phyloP scores from a whole-genome alignment of 2,113 vertebrate species.

The Megalops atlanticus region DNA sequence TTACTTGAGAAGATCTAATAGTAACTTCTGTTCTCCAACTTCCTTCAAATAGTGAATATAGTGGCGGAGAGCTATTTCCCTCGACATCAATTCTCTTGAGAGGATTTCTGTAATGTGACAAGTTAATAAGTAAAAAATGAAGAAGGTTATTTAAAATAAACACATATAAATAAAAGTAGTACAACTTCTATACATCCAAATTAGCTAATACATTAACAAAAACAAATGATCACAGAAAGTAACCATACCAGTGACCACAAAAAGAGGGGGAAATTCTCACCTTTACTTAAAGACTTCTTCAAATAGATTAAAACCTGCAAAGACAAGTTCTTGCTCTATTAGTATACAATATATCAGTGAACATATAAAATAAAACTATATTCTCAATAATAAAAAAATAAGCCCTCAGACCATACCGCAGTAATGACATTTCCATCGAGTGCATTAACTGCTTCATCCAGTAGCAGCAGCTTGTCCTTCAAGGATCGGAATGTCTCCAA shows the following conservation, averaged over 20 bases:
- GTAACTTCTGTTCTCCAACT: conserved; percentile 78
- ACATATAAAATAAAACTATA: not conserved
- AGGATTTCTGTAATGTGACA: conserved; percentile 75
- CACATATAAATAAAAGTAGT: not conserved
- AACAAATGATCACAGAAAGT: not conserved
- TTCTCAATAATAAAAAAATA: not conserved
- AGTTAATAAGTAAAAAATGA: not conserved
- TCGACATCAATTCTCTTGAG: conserved; percentile 83
- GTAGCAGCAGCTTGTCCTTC: conserved; percentile 86
- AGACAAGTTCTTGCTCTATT: not conserved
- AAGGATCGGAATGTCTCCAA: conserved; percentile 90
- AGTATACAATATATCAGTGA: not conserved
- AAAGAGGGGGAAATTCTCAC: conserved; percentile 61
- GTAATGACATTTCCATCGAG: conserved; percentile 94
- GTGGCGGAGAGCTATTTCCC: conserved; percentile 86
- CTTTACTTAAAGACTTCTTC: conserved; percentile 88
- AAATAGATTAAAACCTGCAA: conserved; percentile 88
- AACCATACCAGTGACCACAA: not conserved
- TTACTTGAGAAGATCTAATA: conserved; percentile 88
- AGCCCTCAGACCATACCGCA: conserved; percentile 67
- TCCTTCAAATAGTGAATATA: conserved; percentile 90
- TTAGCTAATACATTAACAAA: not conserved
- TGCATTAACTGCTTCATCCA: conserved; percentile 82
- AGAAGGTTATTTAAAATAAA: not conserved
- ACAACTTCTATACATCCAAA: not conserved